Evolutionary conservation across 2,797 vertebrate species (phyloP), one percentile per base, ranked within the genome.

Genomic region (Oreortyx pictus): DNA sequence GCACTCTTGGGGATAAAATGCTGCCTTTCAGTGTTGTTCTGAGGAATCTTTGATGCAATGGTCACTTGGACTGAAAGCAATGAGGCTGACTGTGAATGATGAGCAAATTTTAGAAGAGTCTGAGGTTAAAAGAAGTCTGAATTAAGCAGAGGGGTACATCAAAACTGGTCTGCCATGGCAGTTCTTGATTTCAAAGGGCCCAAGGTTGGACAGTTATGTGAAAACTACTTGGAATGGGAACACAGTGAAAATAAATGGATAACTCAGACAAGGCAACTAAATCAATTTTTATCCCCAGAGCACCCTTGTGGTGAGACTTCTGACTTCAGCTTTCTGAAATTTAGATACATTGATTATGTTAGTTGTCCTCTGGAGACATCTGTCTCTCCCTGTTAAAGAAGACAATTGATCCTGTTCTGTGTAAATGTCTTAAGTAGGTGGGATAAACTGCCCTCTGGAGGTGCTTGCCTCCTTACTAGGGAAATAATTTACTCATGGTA

Each of bases 361-460:
- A 59, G 16, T 47, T 67, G 44, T 73, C 27, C 33, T 67, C 31
- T 81, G 44, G 27, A 81, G 44, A n/a, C 11, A 24, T 22, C 20
- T 35, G 12, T 47, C 78, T 79, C 50, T 27, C 39, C 25, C 54
- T 60, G 13, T 37, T 71, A 22, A 11, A 62, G 47, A 76, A 80
- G 37, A 13, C 43, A 59, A n/a, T 59, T 88, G 31, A 60, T 44
- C 50, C 57, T 41, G 20, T 66, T 62, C 52, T 35, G 24, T n/a
- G 20, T 71, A 87, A 79, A 2, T 2, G 54, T 62, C 71, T 88
- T 77, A 73, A 76, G 54, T 6, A 82, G 80, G 24, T 59, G 23
- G 80, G 33, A 93, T 27, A 54, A 91, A 73, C 56, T 85, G 76
- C 61, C 17, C 49, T 85, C 66, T 77, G 50, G 88, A 85, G 61